These are phyloP conservation scores for Henricia sp. DNA, from an alignment of 53 echinoderm and acorn worm species.

Conservation along the genomic window DNA sequence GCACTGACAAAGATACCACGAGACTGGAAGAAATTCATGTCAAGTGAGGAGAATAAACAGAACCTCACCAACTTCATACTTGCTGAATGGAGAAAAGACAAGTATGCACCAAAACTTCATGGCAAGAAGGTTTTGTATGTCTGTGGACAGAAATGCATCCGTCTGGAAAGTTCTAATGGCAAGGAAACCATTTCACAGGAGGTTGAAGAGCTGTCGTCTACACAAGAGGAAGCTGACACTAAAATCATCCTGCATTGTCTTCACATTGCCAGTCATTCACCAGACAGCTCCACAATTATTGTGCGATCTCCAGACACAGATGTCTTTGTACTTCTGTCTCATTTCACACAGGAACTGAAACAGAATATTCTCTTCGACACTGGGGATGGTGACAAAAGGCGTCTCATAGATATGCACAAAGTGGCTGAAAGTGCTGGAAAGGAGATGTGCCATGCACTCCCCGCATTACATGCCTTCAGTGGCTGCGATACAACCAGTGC, in stretches of 20 bases:
- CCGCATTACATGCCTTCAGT: conserved; percentile 10
- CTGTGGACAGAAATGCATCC: background rate
- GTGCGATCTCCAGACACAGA: background rate
- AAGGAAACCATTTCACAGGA: background rate
- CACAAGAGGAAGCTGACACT: conserved; percentile 28
- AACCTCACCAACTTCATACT: conserved; percentile 40
- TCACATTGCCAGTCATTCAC: background rate
- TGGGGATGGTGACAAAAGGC: background rate
- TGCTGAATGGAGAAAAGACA: conserved; percentile 59
- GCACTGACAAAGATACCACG: conserved; percentile 51
- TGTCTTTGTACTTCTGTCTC: background rate
- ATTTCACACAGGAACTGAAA: background rate
- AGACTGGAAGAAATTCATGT: conserved; percentile 52
- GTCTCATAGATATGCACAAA: conserved; percentile 2
- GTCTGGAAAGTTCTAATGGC: background rate
- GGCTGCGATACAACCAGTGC: conserved; percentile 33
- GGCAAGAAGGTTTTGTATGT: background rate
- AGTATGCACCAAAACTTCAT: too few species aligned
- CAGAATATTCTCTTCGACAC: background rate
- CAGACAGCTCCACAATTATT: background rate
- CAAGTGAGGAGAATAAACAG: conserved; percentile 53
- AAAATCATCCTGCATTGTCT: conserved; percentile 9
- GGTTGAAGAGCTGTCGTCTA: background rate
- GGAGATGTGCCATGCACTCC: conserved; percentile 1
- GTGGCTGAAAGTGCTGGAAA: background rate